phyloP scores from a whole-genome alignment of 2,113 vertebrate species.

The Erythrolamprus reginae region DNA sequence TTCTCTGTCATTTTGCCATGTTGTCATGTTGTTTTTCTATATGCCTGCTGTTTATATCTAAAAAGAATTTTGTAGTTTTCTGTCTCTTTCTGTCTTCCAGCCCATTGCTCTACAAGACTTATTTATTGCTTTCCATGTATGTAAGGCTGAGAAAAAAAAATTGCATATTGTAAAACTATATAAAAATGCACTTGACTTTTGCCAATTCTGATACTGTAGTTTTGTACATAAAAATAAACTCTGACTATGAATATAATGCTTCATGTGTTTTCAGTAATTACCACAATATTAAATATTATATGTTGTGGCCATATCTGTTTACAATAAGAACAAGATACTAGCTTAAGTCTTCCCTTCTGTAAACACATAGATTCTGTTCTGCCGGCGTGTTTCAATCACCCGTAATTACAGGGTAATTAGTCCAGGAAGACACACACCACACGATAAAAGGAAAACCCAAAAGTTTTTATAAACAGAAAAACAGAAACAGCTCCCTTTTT shows the following conservation, averaged over 20 bases:
- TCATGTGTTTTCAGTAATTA: constrained; percentile 38
- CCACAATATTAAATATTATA: not conserved
- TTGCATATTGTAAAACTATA: constrained; percentile 22
- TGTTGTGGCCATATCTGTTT: not conserved
- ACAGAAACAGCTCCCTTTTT: no score
- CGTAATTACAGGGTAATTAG: no score
- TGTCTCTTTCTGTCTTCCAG: constrained; percentile 5
- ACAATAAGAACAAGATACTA: not conserved
- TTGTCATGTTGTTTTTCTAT: constrained; percentile 17
- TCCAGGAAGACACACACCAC: no score
- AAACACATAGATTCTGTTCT: not conserved
- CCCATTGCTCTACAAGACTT: constrained; percentile 49
- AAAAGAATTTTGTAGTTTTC: constrained; percentile 31
- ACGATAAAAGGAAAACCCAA: no score
- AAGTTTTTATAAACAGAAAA: no score
- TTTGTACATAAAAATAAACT: constrained; percentile 48
- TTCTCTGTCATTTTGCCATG: not conserved
- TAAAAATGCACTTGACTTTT: constrained; percentile 16
- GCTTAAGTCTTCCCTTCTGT: not conserved
- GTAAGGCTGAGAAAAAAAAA: constrained; percentile 40
- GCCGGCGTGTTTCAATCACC: no score
- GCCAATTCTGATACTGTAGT: not conserved
- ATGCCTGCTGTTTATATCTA: constrained; percentile 33
- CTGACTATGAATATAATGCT: not conserved
- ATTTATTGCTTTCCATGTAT: constrained; percentile 69